phyloP scores from a whole-genome alignment of 1,140 invertebrate genomes.

The Papilio dardanus region DNA sequence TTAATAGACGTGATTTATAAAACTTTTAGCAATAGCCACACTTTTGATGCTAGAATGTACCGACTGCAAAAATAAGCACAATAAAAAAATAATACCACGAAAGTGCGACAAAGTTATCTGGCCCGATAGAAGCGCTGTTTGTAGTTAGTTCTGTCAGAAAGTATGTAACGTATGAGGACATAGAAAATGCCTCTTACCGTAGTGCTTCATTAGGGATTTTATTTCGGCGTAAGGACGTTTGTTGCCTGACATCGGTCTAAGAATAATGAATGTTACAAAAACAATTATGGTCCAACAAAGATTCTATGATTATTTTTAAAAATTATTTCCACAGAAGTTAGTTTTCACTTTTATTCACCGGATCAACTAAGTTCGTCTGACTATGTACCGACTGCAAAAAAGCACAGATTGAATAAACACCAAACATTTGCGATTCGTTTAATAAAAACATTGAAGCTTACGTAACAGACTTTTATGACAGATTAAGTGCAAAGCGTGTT shows the following conservation, averaged over 20 bases:
- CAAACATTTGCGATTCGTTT: not conserved
- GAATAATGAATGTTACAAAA: too few species aligned
- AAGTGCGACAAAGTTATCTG: not conserved
- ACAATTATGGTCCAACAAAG: too few species aligned
- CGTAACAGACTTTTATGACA: conserved; percentile 22
- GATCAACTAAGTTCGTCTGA: not conserved
- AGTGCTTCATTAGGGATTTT: too few species aligned
- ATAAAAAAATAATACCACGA: not conserved
- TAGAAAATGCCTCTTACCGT: too few species aligned
- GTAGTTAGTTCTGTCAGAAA: too few species aligned
- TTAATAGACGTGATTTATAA: not conserved
- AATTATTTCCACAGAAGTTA: too few species aligned
- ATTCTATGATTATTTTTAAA: too few species aligned
- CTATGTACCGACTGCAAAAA: not conserved
- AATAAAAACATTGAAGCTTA: conserved; percentile 1
- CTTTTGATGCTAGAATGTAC: not conserved
- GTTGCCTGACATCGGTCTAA: too few species aligned
- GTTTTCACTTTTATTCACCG: too few species aligned
- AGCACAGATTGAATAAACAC: not conserved
- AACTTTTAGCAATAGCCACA: not conserved
- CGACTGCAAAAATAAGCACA: not conserved
- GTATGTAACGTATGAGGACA: too few species aligned
- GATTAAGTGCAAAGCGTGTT: conserved; percentile 17
- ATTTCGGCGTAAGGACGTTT: too few species aligned
- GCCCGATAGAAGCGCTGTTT: not conserved